Conservation (phyloP, 2,113 vertebrate genomes). For the Xenotilapia flavipinnis region DNA sequence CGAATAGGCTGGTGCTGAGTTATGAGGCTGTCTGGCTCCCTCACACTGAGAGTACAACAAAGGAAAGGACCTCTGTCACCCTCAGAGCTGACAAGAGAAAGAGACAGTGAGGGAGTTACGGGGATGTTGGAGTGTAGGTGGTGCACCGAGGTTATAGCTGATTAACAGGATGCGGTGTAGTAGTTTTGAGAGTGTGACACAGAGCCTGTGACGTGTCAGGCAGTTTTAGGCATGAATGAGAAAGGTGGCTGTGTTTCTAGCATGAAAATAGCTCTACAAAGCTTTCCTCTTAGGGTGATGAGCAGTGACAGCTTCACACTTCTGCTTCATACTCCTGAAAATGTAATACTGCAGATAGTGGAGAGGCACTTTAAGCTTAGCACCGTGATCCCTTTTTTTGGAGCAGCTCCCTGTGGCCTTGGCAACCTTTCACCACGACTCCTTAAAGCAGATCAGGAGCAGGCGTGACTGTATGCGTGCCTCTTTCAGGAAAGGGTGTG, state of each 20-base stretch:
- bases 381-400: slow-evolving; percentile 5
- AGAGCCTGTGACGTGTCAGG: neutral
- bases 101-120: neutral
- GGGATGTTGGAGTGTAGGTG: neutral
- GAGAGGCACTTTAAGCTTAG: neutral
- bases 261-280: neutral
- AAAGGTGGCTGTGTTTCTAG: neutral
- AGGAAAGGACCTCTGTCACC: neutral
- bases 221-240: slow-evolving; percentile 14
- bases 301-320: neutral
- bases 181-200: neutral
- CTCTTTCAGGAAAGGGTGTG: slow-evolving; percentile 3
- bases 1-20: slow-evolving; percentile 45
- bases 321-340: neutral
- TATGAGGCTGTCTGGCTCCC: slow-evolving; percentile 31
- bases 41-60: neutral
- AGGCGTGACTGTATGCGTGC: neutral
- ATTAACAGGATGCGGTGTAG: slow-evolving; percentile 50
- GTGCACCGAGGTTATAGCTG: slow-evolving; percentile 46
- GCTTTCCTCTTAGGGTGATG: neutral
- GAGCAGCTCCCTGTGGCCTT: slow-evolving; percentile 7
- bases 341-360: neutral
- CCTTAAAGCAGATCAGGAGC: slow-evolving; percentile 28
- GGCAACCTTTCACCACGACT: slow-evolving; percentile 8
- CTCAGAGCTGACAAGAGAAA: neutral